phyloP scores from a whole-genome alignment of 1,140 invertebrate genomes.

The Bombus pyrosoma region DNA sequence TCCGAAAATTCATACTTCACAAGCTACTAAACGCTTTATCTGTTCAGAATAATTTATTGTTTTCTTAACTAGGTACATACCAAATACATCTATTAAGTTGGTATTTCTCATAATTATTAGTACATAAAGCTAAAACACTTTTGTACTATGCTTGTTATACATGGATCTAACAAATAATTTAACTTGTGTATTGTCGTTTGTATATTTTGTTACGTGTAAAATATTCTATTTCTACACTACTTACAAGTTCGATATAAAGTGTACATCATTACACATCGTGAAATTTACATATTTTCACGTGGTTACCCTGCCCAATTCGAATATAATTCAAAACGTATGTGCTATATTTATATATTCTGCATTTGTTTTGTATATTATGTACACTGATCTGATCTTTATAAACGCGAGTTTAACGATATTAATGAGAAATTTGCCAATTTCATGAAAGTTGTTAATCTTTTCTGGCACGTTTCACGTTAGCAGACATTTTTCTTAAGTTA shows the following conservation, averaged over 20 bases:
- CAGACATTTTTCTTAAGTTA: background rate
- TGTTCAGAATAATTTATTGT: conserved; percentile 75
- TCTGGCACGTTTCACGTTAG: background rate
- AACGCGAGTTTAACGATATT: background rate
- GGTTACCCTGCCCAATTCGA: conserved; percentile 62
- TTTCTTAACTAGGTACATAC: conserved; percentile 69
- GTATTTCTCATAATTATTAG: conserved; percentile 64
- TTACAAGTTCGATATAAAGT: conserved; percentile 68
- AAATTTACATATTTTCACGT: conserved; percentile 76
- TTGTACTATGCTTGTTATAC: conserved; percentile 74
- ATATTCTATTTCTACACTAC: conserved; percentile 71
- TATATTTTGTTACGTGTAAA: conserved; percentile 48
- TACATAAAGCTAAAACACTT: conserved; percentile 80
- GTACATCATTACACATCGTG: conserved; percentile 55
- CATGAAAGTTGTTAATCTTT: background rate
- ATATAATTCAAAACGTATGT: conserved; percentile 31
- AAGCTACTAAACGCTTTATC: conserved; percentile 7
- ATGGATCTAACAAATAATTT: conserved; percentile 75
- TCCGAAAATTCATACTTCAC: background rate
- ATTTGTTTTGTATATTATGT: conserved; percentile 44
- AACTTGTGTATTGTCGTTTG: conserved; percentile 62
- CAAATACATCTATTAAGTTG: conserved; percentile 61
- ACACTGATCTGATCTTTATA: conserved; percentile 33
- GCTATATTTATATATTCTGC: conserved; percentile 41
- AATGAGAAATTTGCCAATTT: background rate